Evolutionary conservation across 2,797 vertebrate species (phyloP).

Genomic region (Takifugu ocellatus): DNA sequence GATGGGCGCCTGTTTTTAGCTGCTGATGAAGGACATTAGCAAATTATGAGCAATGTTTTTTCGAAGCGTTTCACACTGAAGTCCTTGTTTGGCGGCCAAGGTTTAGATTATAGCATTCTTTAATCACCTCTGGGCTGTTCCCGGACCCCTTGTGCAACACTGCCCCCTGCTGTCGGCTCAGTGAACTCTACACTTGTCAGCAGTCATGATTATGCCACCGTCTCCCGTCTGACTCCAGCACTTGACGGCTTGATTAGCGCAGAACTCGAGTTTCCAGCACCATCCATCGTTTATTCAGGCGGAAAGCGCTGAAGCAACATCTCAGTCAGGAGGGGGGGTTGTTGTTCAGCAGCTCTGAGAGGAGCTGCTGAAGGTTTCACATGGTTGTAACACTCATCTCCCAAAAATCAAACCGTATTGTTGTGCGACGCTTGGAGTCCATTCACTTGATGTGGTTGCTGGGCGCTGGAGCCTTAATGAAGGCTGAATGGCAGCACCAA

Average conservation of each 20-base stretch:
- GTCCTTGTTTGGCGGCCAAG: neutral
- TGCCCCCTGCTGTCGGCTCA: slow-evolving; percentile 59
- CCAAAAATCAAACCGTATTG: slow-evolving; percentile 18
- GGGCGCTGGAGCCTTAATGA: slow-evolving; percentile 32
- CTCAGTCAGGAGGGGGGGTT: slow-evolving; percentile 20
- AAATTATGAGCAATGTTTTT: slow-evolving; percentile 17
- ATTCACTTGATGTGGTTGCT: slow-evolving; percentile 13
- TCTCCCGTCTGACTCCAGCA: slow-evolving; percentile 22
- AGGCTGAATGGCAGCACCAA: slow-evolving; percentile 2
- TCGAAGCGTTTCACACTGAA: slow-evolving; percentile 6
- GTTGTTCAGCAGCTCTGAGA: slow-evolving; percentile 21
- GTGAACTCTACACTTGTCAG: slow-evolving; percentile 23
- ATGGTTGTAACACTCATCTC: slow-evolving; percentile 31
- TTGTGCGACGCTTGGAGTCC: neutral
- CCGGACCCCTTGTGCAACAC: slow-evolving; percentile 42
- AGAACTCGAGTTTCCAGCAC: slow-evolving; percentile 34
- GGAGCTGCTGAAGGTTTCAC: slow-evolving; percentile 17
- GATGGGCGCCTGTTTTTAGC: slow-evolving; percentile 43
- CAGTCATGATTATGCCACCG: slow-evolving; percentile 41
- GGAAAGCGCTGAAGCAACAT: slow-evolving; percentile 9
- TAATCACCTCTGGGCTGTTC: no score
- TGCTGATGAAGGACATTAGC: slow-evolving; percentile 16
- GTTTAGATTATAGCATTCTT: slow-evolving; percentile 6
- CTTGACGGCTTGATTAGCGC: slow-evolving; percentile 40
- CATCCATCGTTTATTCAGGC: slow-evolving; percentile 21